phyloP scores from a whole-genome alignment of 2,113 vertebrate species.

The Eulacestoma nigropectus region DNA sequence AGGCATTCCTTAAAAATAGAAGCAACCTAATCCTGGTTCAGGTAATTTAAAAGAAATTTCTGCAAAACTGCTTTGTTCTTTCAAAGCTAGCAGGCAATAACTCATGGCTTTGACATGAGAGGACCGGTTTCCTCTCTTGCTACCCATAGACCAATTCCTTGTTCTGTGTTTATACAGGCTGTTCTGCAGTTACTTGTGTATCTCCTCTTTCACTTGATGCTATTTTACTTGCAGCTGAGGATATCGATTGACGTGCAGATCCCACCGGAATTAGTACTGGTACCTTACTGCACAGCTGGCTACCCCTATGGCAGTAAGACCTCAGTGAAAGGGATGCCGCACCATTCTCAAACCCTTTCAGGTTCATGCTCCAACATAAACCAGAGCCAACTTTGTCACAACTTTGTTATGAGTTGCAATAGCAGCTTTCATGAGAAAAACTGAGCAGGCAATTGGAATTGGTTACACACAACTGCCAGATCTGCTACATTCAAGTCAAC shows the following conservation, averaged over 20 bases:
- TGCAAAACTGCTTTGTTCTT: not conserved
- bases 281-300: not conserved
- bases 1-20: not conserved
- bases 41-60: not conserved
- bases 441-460: not conserved
- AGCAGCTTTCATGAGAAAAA: not conserved
- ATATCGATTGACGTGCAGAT: accelerated
- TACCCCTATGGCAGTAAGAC: not conserved
- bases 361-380: not conserved
- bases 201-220: not conserved
- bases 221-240: not conserved
- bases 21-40: not conserved
- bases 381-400: not conserved
- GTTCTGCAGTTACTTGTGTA: not conserved
- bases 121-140: not conserved
- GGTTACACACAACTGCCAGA: not conserved
- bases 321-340: accelerated
- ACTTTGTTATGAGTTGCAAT: not conserved
- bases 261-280: not conserved
- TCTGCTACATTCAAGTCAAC: accelerated
- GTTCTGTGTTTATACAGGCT: not conserved
- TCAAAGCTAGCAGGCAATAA: not conserved
- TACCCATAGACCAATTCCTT: accelerated
- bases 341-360: not conserved
- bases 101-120: not conserved